Evolutionary conservation across 2,797 vertebrate species (phyloP), one percentile per base, ranked within the genome.

Genomic region (Enteromius radiatus): DNA sequence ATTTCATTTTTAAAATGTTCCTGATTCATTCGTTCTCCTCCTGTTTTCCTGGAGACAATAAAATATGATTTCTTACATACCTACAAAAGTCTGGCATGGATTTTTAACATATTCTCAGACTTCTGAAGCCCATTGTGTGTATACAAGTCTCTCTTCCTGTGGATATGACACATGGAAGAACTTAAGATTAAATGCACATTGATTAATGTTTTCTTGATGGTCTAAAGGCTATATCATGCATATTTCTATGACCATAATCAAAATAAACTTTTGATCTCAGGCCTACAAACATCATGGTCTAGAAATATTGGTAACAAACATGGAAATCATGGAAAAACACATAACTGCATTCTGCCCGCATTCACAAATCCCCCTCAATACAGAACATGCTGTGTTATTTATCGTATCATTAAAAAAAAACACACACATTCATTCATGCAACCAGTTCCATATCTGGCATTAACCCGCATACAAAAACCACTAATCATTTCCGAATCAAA

Each of bases 21-120:
- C 26, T 15, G 19, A 84, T 86, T 79, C 23, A 14, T 84, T 74
- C 17, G 71, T 83, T 87, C 81, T 76, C 56, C 63, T 74, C n/a
- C 41, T 69, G 47, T 64, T 71, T 84, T 78, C 43, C 80, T 80
- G 76, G 70, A 82, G 75, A 61, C 59, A 49, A 36, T 82, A 84
- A 76, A 84, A 71, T 64, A 15, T 59, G 33, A 73, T 23, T 15
- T 26, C 9, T 33, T 64, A 41, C 78, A 52, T 28, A 26, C 36
- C 21, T 61, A 43, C 59, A 12, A 73, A 45, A 45, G 52, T 14
- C 56, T 52, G 59, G 61, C 38, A 9, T 73, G 73, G 28, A 33
- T 26, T 45, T 75, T 17, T 21, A 49, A 6, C 31, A 11, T 26
- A 17, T 23, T 77, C 41, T 41, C 33, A 59, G 73, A 56, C 52